phyloP scores from a whole-genome alignment of 2,113 vertebrate species.

The Amblyornis subalaris region DNA sequence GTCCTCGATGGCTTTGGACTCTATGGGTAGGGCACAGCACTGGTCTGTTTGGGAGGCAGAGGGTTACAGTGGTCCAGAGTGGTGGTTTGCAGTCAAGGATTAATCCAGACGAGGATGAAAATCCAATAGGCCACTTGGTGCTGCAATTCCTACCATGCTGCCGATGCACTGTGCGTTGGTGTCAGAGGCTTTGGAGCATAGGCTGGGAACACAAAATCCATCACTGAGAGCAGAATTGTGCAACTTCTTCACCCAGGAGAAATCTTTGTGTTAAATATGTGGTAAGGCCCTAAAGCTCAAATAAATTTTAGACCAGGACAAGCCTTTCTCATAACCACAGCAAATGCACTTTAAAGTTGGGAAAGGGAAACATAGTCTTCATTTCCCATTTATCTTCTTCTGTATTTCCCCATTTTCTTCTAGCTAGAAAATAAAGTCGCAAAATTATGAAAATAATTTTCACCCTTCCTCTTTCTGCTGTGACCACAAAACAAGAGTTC shows the following conservation, averaged over 20 bases:
- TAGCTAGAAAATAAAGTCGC: background rate
- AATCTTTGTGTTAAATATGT: background rate
- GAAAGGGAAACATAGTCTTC: rapidly evolving
- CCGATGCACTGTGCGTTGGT: rapidly evolving
- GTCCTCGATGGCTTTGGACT: background rate
- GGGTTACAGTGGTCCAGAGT: background rate
- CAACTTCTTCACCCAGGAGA: background rate
- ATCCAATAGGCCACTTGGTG: too few species aligned
- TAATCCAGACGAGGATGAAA: background rate
- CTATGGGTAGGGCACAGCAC: background rate
- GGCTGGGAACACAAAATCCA: background rate
- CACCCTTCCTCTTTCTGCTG: background rate
- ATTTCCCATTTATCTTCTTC: background rate
- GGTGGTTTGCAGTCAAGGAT: background rate
- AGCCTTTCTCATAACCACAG: background rate
- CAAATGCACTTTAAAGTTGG: background rate
- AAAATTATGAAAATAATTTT: background rate
- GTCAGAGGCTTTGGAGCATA: background rate
- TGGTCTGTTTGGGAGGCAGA: background rate
- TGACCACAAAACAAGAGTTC: background rate
- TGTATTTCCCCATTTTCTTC: background rate
- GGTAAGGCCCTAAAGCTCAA: background rate
- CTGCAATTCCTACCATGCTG: background rate
- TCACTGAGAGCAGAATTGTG: background rate
- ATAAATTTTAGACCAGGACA: background rate